These are phyloP conservation scores for Mellivora capensis DNA, from an alignment of 2,113 vertebrate genomes.

Conservation along the genomic window DNA sequence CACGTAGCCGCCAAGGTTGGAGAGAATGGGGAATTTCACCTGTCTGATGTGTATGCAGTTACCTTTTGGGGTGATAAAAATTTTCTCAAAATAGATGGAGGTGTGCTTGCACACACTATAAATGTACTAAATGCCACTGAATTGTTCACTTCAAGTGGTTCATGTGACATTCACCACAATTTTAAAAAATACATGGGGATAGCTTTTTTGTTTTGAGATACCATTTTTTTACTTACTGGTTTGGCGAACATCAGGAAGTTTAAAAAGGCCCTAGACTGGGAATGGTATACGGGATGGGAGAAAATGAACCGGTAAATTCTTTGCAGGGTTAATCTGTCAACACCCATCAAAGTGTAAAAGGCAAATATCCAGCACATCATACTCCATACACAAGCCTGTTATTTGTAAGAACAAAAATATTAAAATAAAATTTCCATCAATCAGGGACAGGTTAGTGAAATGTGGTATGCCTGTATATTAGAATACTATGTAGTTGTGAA, in stretches of 20 bases:
- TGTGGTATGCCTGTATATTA: not conserved
- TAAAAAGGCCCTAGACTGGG: not conserved
- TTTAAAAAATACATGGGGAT: not conserved
- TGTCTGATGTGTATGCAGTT: not conserved
- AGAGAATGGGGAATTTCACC: not conserved
- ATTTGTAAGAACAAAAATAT: not conserved
- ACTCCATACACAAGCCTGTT: not conserved
- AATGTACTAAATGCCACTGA: not conserved
- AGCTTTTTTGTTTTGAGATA: not conserved
- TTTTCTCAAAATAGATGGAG: not conserved
- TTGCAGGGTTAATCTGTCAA: not conserved
- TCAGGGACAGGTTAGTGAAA: not conserved
- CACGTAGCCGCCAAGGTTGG: not conserved
- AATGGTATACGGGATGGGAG: not conserved
- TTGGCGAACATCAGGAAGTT: not conserved
- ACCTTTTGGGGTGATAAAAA: not conserved
- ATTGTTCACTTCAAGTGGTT: not conserved
- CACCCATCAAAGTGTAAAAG: not conserved
- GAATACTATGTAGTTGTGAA: not conserved
- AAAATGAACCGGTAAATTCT: not conserved
- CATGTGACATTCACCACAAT: not conserved
- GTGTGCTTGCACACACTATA: not conserved
- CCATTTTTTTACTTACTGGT: not conserved
- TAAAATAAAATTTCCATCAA: not conserved
- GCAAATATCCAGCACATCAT: not conserved